Evolutionary conservation across 1,140 invertebrate genomes (phyloP).

Genomic region (Lordiphosa collinella): DNA sequence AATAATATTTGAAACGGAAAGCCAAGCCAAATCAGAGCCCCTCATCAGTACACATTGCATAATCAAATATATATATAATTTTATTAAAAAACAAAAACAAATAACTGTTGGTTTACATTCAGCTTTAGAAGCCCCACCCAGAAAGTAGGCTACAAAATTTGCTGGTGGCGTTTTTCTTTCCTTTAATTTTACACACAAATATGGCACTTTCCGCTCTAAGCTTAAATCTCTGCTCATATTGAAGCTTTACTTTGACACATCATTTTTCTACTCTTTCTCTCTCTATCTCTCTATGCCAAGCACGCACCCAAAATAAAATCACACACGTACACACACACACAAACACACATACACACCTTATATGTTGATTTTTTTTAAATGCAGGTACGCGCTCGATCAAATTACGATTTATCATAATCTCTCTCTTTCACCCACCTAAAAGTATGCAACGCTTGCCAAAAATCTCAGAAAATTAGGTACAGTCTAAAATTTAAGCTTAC

Average conservation of each 20-base stretch:
- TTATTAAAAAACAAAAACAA: background rate
- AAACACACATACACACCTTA: conserved; percentile 45
- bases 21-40: conserved; percentile 28
- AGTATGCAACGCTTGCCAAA: conserved; percentile 65
- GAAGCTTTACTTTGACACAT: conserved; percentile 48
- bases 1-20: conserved; percentile 16
- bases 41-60: conserved; percentile 11
- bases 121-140: background rate
- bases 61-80: background rate
- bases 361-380: conserved; percentile 60
- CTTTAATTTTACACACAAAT: conserved; percentile 14
- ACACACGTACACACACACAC: conserved; percentile 26
- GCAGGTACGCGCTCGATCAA: conserved; percentile 69
- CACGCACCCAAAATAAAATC: conserved; percentile 51
- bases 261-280: conserved; percentile 18
- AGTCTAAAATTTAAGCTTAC: conserved; percentile 45
- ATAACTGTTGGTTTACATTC: too few species aligned
- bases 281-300: conserved; percentile 42
- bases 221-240: conserved; percentile 46
- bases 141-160: conserved; percentile 28
- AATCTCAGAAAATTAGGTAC: conserved; percentile 58
- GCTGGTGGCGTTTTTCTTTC: conserved; percentile 3
- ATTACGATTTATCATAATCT: conserved; percentile 61
- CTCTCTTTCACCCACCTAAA: conserved; percentile 54
- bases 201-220: conserved; percentile 39